Conservation (phyloP, 2,113 vertebrate species). For the Otus sunia region DNA sequence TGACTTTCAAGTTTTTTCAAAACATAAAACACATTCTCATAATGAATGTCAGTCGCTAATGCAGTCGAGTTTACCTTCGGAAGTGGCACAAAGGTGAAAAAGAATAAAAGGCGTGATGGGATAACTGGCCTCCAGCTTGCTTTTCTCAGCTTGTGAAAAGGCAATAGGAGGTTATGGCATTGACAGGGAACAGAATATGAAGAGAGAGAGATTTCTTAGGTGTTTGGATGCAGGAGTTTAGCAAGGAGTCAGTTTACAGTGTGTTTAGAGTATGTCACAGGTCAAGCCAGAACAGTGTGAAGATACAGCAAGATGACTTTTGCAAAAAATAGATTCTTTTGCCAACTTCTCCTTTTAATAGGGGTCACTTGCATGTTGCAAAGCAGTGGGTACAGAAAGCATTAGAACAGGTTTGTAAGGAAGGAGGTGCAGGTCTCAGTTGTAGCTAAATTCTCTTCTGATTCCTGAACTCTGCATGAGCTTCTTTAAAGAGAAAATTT, state of each 20-base stretch:
- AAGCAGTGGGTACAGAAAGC: neutral
- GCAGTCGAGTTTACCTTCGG: neutral
- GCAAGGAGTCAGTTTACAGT: neutral
- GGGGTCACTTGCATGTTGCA: neutral
- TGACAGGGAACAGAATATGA: neutral
- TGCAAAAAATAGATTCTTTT: neutral
- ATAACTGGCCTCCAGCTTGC: neutral
- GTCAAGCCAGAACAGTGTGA: neutral
- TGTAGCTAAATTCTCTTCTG: neutral
- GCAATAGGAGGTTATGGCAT: neutral
- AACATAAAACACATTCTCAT: neutral
- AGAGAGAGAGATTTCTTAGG: neutral
- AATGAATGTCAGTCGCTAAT: neutral
- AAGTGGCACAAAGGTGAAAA: neutral
- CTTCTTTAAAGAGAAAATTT: neutral
- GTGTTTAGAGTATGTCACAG: accelerated
- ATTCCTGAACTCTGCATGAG: neutral
- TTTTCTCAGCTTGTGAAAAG: neutral
- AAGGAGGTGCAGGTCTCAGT: neutral
- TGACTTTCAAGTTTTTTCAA: neutral
- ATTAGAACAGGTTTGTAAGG: neutral
- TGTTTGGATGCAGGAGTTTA: neutral
- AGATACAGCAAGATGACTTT: neutral
- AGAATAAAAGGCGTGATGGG: neutral
- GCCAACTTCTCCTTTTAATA: neutral